These are phyloP conservation scores for Pristionchus mayeri DNA, from an alignment of 2,888 invertebrate species.

Conservation along the genomic window DNA sequence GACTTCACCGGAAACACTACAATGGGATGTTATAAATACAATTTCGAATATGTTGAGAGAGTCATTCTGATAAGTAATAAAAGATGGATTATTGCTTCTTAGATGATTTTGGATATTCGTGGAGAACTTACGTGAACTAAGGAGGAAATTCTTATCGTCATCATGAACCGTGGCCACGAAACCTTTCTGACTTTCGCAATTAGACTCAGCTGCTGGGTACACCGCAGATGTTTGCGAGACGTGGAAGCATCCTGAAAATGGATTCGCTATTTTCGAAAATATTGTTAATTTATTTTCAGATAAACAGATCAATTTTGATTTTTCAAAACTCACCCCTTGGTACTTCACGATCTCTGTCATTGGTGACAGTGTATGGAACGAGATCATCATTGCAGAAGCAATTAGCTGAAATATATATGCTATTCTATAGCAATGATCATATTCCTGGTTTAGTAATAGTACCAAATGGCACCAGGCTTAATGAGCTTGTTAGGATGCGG, in stretches of 20 bases:
- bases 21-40: too few relatives aligned
- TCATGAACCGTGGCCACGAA: slow-evolving; percentile 1
- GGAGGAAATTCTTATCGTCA: background rate
- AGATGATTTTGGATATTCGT: too few relatives aligned
- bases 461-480: too few relatives aligned
- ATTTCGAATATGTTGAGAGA: background rate
- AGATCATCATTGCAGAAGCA: background rate
- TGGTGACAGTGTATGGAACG: background rate
- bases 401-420: background rate
- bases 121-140: background rate
- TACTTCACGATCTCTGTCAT: background rate
- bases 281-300: too few relatives aligned
- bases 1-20: background rate
- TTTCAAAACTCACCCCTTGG: background rate
- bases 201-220: background rate
- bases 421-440: too few relatives aligned
- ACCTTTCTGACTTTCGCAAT: background rate
- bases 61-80: background rate
- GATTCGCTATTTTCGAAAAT: too few relatives aligned
- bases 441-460: too few relatives aligned
- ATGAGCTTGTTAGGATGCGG: background rate
- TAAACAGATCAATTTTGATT: too few relatives aligned
- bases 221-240: background rate
- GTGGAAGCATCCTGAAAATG: slow-evolving; percentile 8
- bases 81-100: too few relatives aligned